Percentiles rank a stretch among this genome's conserved stretches.
Conservation (phyloP, 2,888 invertebrate genomes). For the Andrena chrysosceles region DNA sequence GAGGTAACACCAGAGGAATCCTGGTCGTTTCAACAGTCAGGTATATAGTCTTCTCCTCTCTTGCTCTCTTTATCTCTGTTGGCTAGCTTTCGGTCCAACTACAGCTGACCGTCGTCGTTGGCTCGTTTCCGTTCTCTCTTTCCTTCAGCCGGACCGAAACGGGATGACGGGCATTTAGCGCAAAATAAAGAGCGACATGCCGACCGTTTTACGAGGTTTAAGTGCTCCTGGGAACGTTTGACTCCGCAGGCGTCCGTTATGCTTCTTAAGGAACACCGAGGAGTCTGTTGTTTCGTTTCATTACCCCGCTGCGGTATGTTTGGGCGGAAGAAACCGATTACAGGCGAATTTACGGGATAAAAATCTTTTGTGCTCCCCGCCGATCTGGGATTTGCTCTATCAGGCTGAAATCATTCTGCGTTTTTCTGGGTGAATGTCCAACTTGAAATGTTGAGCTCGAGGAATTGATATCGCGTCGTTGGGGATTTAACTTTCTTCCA, state of each 20-base stretch:
- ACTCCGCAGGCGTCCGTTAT: conserved; percentile 50
- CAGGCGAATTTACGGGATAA: conserved; percentile 27
- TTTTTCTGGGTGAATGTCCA: no score
- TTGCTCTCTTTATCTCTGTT: not conserved
- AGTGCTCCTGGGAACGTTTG: conserved; percentile 52
- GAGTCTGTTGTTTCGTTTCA: conserved; percentile 58
- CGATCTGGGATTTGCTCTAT: not conserved
- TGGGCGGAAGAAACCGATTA: conserved; percentile 47
- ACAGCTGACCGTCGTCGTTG: conserved; percentile 16
- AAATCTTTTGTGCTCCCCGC: conserved; percentile 6
- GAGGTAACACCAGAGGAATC: conserved; percentile 31
- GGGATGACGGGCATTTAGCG: conserved; percentile 45
- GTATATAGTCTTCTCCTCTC: no score
- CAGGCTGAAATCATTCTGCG: not conserved
- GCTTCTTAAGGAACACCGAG: conserved; percentile 42
- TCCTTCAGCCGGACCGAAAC: conserved; percentile 15
- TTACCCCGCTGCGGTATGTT: conserved; percentile 44
- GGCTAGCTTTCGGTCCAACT: no score
- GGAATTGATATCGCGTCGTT: no score
- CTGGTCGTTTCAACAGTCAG: conserved; percentile 28
- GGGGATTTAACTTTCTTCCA: no score
- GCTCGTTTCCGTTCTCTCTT: conserved; percentile 1
- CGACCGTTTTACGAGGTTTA: conserved; percentile 60
- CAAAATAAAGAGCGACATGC: conserved; percentile 55
- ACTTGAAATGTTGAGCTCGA: no score